These are phyloP conservation scores for Suricata suricatta DNA, from an alignment of 2,113 vertebrate species.

Conservation along the genomic window DNA sequence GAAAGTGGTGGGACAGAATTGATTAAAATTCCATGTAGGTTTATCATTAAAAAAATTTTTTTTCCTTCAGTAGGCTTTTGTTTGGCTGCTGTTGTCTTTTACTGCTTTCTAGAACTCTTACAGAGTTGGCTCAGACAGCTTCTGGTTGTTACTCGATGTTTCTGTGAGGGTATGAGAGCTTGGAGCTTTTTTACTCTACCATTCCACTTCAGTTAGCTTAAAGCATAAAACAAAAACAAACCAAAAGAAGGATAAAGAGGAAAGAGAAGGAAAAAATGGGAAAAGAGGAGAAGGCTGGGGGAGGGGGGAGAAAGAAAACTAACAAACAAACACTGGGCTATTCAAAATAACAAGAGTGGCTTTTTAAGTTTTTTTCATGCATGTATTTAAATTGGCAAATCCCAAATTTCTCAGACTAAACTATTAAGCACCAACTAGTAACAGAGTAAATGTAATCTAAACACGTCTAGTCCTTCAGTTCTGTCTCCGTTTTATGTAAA, in stretches of 20 bases:
- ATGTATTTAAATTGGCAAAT: neutral
- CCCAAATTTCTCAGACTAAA: neutral
- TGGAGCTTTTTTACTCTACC: neutral
- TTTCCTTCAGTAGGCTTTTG: neutral
- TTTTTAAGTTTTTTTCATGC: neutral
- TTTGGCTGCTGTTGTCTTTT: neutral
- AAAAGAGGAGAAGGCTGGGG: neutral
- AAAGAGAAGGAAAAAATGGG: too few species aligned
- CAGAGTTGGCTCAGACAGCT: neutral
- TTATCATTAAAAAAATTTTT: neutral
- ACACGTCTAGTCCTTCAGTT: neutral
- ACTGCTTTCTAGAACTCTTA: neutral
- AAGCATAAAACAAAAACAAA: neutral
- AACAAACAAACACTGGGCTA: neutral
- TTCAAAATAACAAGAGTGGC: neutral
- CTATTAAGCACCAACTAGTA: constrained; percentile 53
- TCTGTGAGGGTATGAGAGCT: neutral
- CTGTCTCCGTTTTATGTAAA: constrained; percentile 45
- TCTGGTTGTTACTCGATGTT: neutral
- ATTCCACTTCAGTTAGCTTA: neutral
- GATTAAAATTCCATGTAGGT: neutral
- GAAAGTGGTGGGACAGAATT: neutral
- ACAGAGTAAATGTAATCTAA: constrained; percentile 57
- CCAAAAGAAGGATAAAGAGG: neutral
- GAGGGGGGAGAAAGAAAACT: neutral